Evolutionary conservation across 2,888 invertebrate species (phyloP), one percentile per base, ranked within the genome.

Genomic region (Leptothorax acervorum): DNA sequence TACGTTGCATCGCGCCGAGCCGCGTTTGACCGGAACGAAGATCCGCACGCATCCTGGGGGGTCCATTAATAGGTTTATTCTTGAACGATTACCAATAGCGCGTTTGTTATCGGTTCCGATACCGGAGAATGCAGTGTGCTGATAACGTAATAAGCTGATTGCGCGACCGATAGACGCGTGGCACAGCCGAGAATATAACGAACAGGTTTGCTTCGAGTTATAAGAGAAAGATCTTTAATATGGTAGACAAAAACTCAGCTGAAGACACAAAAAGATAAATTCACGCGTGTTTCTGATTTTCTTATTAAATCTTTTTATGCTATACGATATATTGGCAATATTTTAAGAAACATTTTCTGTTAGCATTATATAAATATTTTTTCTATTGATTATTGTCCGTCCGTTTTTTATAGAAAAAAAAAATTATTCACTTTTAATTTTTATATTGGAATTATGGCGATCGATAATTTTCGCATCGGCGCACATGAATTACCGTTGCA

Each of bases 61-160:
- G 53, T 70, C 79, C 73, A 73, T 81, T 81, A 81, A 81, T 81
- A 81, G 79, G 79, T 81, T 81, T 81, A 81, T 81, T 81, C 79
- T 81, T 73, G 79, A 81, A 81, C 73, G 79, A 81, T 73, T 74
- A 81, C 35, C 74, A 81, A 81, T 74, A 48, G 60, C 74, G 60
- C 48, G 48, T 42, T 65, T 45, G 60, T 57, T 48, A 48, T 68
- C 31, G 12, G 74, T 39, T 31, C 53, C 57, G 60, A 81, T 73
- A 81, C 18, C 60, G 74, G 74, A 55, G 74, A 81, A 71, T 81
- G 74, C 79, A 48, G 45, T 35, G 60, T 45, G 28, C 60, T 51
- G 79, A 81, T 81, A 81, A 81, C 79, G 79, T 71, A 79, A 81
- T 81, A 74, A 81, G 79, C 74, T 35, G 71, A 55, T 68, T 42